Evolutionary conservation across 2,113 vertebrate genomes (phyloP), one percentile per base, ranked within the genome.

Genomic region (Percopsis transmontana): DNA sequence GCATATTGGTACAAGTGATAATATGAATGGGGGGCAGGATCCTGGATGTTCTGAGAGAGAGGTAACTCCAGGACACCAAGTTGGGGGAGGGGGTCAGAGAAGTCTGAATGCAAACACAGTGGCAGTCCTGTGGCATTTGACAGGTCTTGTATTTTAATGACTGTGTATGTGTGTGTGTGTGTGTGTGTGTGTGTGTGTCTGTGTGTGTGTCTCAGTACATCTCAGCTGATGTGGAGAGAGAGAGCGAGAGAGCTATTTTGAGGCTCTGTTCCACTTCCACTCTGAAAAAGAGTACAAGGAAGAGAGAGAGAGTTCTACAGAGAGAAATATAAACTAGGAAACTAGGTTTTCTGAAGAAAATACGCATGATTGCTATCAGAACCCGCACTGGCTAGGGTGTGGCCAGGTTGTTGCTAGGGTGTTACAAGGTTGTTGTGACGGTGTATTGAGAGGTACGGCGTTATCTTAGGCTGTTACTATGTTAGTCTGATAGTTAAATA

Each of bases 231-330:
- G 15, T 15, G 16, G 6, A 58, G 47, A 52, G 58, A 18, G 18
- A 71, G 52, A 70, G 33, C 14, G 18, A 71, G 52, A 70, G 33
- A n/a, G 42, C 84, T 85, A 82, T 87, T 85, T 87, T 80, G 75
- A 82, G 74, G 70, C 21, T 62, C 69, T 81, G 73, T 59, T 85
- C 81, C 57, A 86, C 53, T 86, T 83, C 39, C 74, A 70, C 65
- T 81, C 33, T 38, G 83, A 14, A 56, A 79, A 12, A 12, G 20
- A 9, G 11, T 21, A 18, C 1, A 23, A 50, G 48, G 3, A 18
- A 9, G 47, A 19, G 48, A 50, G 48, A 20, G 48, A 50, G 45
- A 18, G 44, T 33, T 7, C 27, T 33, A 68, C 65, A 50, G 45
- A 47, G 1, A 53, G 10, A 23, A 39, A 63, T 45, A 59, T 15